A percentile compares a stretch with the other conserved stretches of the same genome.
Conservation (phyloP, 1,140 invertebrate genomes). For the Probaryconus sp. region DNA sequence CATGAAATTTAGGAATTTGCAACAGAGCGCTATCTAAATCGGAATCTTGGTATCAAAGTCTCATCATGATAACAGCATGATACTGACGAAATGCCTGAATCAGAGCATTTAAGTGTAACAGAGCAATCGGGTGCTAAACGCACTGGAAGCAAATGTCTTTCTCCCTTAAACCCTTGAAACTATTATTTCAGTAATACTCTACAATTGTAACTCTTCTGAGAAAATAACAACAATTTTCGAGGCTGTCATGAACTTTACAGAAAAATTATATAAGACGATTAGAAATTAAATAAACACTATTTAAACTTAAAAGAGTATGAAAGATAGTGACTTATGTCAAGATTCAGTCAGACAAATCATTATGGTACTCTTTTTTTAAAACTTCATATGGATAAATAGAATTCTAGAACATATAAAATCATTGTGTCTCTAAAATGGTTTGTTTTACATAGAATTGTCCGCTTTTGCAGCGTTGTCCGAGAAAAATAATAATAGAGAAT, state of each 20-base stretch:
- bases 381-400: too few species aligned
- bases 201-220: too few species aligned
- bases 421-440: background rate
- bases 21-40: constrained; percentile 60
- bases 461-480: background rate
- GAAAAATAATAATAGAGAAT: constrained; percentile 9
- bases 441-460: background rate
- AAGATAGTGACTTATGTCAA: too few species aligned
- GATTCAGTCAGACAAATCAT: too few species aligned
- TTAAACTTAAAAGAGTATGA: too few species aligned
- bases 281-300: too few species aligned
- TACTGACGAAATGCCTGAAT: background rate
- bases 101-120: background rate
- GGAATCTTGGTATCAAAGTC: constrained; percentile 68
- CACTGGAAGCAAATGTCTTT: constrained; percentile 29
- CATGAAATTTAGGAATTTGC: constrained; percentile 24
- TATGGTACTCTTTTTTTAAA: too few species aligned
- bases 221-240: too few species aligned
- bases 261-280: too few species aligned
- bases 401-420: too few species aligned
- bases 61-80: constrained; percentile 35
- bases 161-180: constrained; percentile 50
- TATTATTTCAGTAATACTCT: too few species aligned
- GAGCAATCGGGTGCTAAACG: constrained; percentile 12
- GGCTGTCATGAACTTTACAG: too few species aligned